phyloP scores from a whole-genome alignment of 2,113 vertebrate species.

The Neotoma lepida region DNA sequence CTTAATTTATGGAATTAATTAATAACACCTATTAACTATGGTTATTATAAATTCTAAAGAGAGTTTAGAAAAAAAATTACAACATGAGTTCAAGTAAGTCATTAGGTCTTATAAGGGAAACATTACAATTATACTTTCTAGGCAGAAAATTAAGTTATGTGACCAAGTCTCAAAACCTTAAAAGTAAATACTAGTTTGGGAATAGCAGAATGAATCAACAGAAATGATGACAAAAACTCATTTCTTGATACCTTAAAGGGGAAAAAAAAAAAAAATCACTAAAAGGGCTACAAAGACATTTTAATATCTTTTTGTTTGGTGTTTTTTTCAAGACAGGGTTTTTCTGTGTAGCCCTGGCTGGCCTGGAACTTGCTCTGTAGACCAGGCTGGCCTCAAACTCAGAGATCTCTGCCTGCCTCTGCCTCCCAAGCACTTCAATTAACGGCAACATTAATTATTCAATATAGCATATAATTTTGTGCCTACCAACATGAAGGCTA shows the following conservation, averaged over 20 bases:
- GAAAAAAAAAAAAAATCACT: neutral
- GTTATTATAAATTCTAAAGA: neutral
- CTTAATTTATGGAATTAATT: neutral
- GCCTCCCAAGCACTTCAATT: neutral
- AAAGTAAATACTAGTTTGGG: neutral
- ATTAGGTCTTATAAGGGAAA: neutral
- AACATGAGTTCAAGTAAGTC: neutral
- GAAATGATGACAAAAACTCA: neutral
- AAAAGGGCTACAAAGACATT: neutral
- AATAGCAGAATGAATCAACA: neutral
- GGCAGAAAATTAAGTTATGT: neutral
- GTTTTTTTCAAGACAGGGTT: neutral
- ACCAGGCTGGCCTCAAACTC: neutral
- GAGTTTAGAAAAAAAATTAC: neutral
- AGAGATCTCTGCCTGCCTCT: neutral
- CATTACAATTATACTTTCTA: neutral
- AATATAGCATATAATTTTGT: neutral
- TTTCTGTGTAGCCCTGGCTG: neutral
- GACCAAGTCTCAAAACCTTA: neutral
- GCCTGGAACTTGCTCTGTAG: too few relatives aligned
- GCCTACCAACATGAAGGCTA: neutral
- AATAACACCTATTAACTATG: neutral
- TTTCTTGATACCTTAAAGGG: neutral
- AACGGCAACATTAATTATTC: neutral
- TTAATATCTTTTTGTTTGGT: neutral